A percentile compares a stretch with the other conserved stretches of the same genome.
phyloP scores from a whole-genome alignment of 2,797 vertebrate genomes.

The Anguilla anguilla region DNA sequence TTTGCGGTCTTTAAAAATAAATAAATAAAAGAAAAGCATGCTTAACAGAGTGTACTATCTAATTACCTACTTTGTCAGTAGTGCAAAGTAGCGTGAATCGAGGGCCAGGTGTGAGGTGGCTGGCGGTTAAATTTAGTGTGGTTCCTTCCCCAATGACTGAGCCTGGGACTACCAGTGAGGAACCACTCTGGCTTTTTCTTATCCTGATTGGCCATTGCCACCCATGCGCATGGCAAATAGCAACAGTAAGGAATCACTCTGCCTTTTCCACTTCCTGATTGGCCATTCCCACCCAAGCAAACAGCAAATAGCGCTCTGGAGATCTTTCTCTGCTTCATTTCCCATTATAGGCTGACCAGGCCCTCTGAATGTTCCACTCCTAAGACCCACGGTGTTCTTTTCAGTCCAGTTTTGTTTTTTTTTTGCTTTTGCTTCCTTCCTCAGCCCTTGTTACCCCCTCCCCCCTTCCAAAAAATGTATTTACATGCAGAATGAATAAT shows the following conservation, averaged over 20 bases:
- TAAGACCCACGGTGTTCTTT: neutral
- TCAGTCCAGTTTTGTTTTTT: neutral
- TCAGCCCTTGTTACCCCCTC: neutral
- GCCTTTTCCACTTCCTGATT: neutral
- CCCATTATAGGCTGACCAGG: neutral
- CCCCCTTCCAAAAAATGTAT: too few relatives aligned
- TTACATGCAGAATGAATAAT: too few relatives aligned
- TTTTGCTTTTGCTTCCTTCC: neutral
- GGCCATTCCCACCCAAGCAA: neutral
- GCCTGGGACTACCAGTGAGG: neutral
- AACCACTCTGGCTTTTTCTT: conserved; percentile 3
- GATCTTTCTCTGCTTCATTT: neutral
- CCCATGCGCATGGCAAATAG: neutral
- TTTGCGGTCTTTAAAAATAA: neutral
- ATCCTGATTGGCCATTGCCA: neutral
- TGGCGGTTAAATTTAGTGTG: conserved; percentile 1
- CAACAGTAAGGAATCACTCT: neutral
- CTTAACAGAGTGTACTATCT: neutral
- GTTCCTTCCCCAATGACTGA: neutral
- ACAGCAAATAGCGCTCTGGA: neutral
- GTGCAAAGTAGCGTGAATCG: neutral
- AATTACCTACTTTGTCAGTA: neutral
- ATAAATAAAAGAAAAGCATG: neutral
- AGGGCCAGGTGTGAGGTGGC: neutral
- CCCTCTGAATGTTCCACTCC: neutral